These are phyloP conservation scores for Crambe crambe DNA, from an alignment of 37 sponge, comb jelly and placozoan species.

Conservation along the genomic window DNA sequence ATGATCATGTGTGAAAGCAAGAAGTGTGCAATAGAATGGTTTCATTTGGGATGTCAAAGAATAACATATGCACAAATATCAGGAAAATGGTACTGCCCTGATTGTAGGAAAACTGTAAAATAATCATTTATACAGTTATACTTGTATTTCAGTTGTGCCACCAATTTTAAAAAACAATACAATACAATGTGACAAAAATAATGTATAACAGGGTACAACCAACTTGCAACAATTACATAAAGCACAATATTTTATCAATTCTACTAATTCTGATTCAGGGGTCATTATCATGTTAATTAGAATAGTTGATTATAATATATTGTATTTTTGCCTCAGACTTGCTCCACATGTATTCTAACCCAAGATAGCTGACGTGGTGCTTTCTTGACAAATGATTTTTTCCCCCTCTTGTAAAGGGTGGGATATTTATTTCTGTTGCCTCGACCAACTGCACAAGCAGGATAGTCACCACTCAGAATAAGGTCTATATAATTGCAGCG, in stretches of 20 bases:
- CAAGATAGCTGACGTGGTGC: not conserved
- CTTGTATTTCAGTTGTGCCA: not conserved
- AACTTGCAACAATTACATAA: not conserved
- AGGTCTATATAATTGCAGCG: too few species aligned
- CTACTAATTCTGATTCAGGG: not conserved
- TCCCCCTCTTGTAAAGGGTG: too few species aligned
- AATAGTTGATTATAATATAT: too few species aligned
- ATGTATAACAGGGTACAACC: not conserved
- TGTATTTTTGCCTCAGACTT: not conserved
- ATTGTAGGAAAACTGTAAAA: not conserved
- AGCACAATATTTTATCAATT: not conserved
- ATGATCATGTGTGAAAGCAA: not conserved
- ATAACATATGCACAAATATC: too few species aligned
- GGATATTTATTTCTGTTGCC: too few species aligned
- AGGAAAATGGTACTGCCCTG: not conserved
- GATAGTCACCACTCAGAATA: too few species aligned
- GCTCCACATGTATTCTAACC: not conserved
- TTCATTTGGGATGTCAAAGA: not conserved
- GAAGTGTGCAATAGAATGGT: not conserved
- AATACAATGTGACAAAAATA: not conserved
- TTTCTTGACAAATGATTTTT: not conserved
- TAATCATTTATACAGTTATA: not conserved
- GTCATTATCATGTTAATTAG: not conserved
- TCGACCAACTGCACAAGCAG: too few species aligned
- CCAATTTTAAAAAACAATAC: not conserved